Evolutionary conservation across 64 coral and sea anemone species (phyloP), one percentile per base, ranked within the genome.

Genomic region (Montipora foliosa): DNA sequence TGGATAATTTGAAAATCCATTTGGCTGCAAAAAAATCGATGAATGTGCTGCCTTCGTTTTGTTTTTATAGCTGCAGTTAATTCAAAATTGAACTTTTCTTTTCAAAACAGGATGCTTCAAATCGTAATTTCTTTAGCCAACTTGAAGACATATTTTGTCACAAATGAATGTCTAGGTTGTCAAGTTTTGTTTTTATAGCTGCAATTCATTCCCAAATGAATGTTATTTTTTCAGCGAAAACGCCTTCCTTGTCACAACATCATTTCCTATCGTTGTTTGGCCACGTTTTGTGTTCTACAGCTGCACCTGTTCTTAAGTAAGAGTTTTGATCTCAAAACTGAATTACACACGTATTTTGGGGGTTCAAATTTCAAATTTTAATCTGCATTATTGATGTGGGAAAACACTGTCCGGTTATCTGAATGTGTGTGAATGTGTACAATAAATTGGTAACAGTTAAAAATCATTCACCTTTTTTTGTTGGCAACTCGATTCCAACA

Each of bases 101-200:
- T 5, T 21, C 21, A n/a, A n/a, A 71, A 71, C 21, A 24, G 5
- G 20, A 24, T 64, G 61, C 61, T 14, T 12, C 61, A 71, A 21
- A 71, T 71, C 19, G 17, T 71, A 71, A 71, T 71, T 71, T 5
- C 21, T 71, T 71, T 22, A 24, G 17, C 68, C 68, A 24, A 71
- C 68, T 24, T 21, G 68, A 71, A 71, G 21, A 71, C 68, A 19
- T 71, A 71, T 71, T 71, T 71, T 71, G 68, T 71, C 21, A 20
- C 68, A 21, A 71, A 71, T 71, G 19, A 24, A 22, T 71, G 68
- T n/a, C 68, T 71, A 4, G 0, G 19, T n/a, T 71, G 68, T 24
- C 68, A 71, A 71, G 19, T 71, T 71, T 71, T 71, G 68, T 71
- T 71, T 25, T 71, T 4, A 71, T 71, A 71, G 68, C 68, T 71